Base-by-base conservation (phyloP, 2,888 invertebrate genomes). In the Oxycera nigricornis region DNA sequence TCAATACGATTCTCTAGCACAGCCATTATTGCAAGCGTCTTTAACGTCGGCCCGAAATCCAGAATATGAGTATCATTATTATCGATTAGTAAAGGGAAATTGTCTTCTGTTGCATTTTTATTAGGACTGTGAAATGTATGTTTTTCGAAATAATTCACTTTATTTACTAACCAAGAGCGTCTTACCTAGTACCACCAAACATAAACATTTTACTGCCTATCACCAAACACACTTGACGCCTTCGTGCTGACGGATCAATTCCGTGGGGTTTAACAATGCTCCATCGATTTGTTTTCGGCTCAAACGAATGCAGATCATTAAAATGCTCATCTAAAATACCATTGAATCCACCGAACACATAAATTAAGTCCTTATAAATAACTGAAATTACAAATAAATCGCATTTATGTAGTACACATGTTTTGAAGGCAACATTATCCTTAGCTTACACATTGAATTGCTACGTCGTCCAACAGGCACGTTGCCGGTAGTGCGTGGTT, bases 311-410 rank as follows among this genome's bases (percentile, higher is more conserved):
- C 77, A 96, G 86, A 85, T 96, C 95, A 85, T 94, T 93, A 82
- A 91, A 96, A 86, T 97, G 97, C 73, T 88, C 86, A 79, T 92
- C 90, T 72, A 87, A 83, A 30, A 91, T 86, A 9, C 94, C 93
- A 85, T 96, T 94, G 82, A 91, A 96, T 30, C 97, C 97, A 68
- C 96, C 97, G 86, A 97, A 96, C 76, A 96, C 90, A 82, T 93
- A 96, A 87, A 97, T 90, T 79, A 89, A 88, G 24, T 89, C 90
- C 78, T 91, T 88, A 82, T 93, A 90, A 4, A 91, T 86, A 90
- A 95, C 95, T 95, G 85, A 74, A 90, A 90, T 77, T 78, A 76
- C 73, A 80, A 31, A 82, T 80, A 73, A 41, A 57, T 35, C 26
- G 11, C 39, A 74, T 46, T 46, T 46, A 46, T n/a, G 17, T 39